phyloP scores from a whole-genome alignment of 2,888 invertebrate species.

The Aphrophora alni region DNA sequence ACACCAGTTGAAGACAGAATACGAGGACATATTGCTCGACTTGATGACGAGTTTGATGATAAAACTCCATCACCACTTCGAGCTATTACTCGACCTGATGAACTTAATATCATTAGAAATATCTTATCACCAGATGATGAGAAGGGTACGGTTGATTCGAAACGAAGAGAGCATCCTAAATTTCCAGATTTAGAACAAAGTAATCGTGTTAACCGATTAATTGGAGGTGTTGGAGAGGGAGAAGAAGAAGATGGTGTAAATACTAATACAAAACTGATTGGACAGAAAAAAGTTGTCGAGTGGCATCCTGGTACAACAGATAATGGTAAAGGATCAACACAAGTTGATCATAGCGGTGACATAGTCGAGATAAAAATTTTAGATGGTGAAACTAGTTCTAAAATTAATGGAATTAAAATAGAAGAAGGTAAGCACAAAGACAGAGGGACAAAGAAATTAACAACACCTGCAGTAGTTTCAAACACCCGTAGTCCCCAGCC shows the following conservation, averaged over 20 bases:
- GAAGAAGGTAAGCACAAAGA: slow-evolving; percentile 49
- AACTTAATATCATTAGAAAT: slow-evolving; percentile 42
- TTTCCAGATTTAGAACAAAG: slow-evolving; percentile 47
- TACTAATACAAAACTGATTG: slow-evolving; percentile 13
- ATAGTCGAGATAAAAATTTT: slow-evolving; percentile 17
- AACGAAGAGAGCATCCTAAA: slow-evolving; percentile 51
- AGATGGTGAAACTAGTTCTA: slow-evolving; percentile 19
- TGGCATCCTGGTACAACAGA: slow-evolving; percentile 50
- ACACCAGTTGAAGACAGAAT: slow-evolving; percentile 53
- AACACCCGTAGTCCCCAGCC: slow-evolving; percentile 31
- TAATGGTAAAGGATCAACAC: slow-evolving; percentile 43
- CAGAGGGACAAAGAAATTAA: slow-evolving; percentile 50
- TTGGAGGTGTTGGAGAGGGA: slow-evolving; percentile 55
- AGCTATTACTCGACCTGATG: slow-evolving; percentile 41
- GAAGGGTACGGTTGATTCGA: slow-evolving; percentile 52
- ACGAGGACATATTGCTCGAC: slow-evolving; percentile 36
- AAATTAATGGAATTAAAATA: slow-evolving; percentile 20
- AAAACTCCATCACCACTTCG: slow-evolving; percentile 44
- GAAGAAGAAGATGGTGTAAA: slow-evolving; percentile 57
- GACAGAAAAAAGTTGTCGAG: slow-evolving; percentile 61
- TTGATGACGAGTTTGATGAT: slow-evolving; percentile 51
- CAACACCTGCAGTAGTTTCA: slow-evolving; percentile 17
- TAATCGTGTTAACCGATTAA: slow-evolving; percentile 48
- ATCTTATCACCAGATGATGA: slow-evolving; percentile 51
- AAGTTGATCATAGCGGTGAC: slow-evolving; percentile 21